A percentile compares a stretch with the other conserved stretches of the same genome.
These are phyloP conservation scores for Coendou prehensilis DNA, from an alignment of 2,797 vertebrate genomes.

Conservation along the genomic window DNA sequence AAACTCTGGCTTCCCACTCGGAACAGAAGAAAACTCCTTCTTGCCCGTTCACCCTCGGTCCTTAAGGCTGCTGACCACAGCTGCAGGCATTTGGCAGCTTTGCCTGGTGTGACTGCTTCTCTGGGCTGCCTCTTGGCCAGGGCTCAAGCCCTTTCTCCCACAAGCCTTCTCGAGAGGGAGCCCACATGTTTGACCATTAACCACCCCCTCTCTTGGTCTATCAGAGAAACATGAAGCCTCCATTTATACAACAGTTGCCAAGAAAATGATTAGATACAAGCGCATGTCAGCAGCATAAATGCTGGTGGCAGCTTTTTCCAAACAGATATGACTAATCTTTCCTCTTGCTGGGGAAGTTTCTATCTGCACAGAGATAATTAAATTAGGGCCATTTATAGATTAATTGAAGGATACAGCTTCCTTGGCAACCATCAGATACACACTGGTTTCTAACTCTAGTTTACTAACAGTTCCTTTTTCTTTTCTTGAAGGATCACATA, in stretches of 20 bases:
- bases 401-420: conserved; percentile 68
- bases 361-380: conserved; percentile 41
- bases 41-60: background rate
- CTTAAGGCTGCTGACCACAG: background rate
- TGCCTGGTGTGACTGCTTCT: background rate
- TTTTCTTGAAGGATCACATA: conserved; percentile 46
- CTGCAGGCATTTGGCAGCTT: background rate
- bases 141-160: background rate
- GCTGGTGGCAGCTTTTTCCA: background rate
- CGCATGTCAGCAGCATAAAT: too few relatives aligned
- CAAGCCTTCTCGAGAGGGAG: background rate
- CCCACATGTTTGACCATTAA: background rate
- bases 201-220: background rate
- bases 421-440: conserved; percentile 80
- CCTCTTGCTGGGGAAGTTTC: background rate
- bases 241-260: conserved; percentile 15
- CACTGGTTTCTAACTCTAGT: conserved; percentile 48
- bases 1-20: background rate
- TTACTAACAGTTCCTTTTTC: conserved; percentile 36
- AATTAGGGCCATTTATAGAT: conserved; percentile 27
- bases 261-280: conserved; percentile 25
- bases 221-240: conserved; percentile 34
- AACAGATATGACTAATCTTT: conserved; percentile 1
- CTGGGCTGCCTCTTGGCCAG: background rate
- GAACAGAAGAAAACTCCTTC: background rate